Evolutionary conservation across 2,888 invertebrate species (phyloP).

Genomic region (Margaritifera margaritifera): DNA sequence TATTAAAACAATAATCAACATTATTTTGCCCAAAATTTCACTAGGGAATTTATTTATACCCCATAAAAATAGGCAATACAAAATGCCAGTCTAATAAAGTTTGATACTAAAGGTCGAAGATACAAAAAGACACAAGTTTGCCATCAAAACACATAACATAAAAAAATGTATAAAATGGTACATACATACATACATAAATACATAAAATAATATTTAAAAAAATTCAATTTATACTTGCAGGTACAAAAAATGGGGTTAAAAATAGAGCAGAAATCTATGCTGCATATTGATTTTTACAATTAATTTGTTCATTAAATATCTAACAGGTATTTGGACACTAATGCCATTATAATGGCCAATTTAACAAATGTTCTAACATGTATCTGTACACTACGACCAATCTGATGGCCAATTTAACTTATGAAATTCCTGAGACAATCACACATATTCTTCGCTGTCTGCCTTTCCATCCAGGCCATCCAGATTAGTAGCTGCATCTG

Average conservation of each 20-base stretch:
- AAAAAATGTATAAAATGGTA: conserved; percentile 5
- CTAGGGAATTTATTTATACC: too few species aligned
- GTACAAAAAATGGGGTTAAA: not conserved
- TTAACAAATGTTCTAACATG: too few species aligned
- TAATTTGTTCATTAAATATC: too few species aligned
- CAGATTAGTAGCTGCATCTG: conserved; percentile 77
- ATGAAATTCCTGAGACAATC: conserved; percentile 34
- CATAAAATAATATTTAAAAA: not conserved
- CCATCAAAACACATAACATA: not conserved
- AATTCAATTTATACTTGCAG: not conserved
- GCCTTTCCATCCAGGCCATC: not conserved
- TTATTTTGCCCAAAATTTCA: too few species aligned
- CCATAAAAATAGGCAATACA: too few species aligned
- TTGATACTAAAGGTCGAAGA: too few species aligned
- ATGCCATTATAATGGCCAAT: conserved; percentile 26
- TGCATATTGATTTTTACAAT: too few species aligned
- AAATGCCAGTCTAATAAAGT: too few species aligned
- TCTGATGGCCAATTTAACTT: conserved; percentile 29
- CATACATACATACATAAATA: not conserved
- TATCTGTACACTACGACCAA: conserved; percentile 1
- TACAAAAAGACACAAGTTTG: too few species aligned
- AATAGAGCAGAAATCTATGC: too few species aligned
- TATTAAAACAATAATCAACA: too few species aligned
- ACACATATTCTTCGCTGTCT: not conserved
- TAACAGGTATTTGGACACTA: too few species aligned